Evolutionary conservation across 2,113 vertebrate genomes (phyloP).

Genomic region (Amphilophus citrinellus): DNA sequence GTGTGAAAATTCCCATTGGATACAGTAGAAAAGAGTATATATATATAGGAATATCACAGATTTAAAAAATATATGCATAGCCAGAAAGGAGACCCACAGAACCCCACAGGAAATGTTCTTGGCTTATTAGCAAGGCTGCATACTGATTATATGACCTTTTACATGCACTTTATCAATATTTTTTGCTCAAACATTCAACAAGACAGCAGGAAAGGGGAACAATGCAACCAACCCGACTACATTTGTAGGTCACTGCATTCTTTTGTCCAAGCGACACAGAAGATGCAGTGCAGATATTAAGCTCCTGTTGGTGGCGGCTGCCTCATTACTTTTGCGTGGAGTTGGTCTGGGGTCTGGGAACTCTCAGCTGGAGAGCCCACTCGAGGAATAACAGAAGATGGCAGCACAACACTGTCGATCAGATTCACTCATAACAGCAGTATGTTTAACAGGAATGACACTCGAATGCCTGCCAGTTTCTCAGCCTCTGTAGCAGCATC

Average conservation of each 20-base stretch:
- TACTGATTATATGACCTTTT: constrained; percentile 28
- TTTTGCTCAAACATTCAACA: constrained; percentile 16
- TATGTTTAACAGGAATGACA: not conserved
- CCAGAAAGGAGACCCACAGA: constrained; percentile 49
- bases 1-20: constrained; percentile 56
- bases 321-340: not conserved
- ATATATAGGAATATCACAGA: constrained; percentile 57
- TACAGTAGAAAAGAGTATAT: constrained; percentile 72
- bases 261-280: constrained; percentile 32
- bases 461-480: constrained; percentile 4
- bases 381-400: not conserved
- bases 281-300: not conserved
- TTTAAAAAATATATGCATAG: constrained; percentile 74
- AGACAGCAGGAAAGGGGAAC: not conserved
- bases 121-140: constrained; percentile 38
- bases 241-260: constrained; percentile 18
- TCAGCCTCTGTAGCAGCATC: constrained; percentile 26
- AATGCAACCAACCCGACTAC: not conserved
- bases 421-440: not conserved
- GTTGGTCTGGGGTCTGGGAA: constrained; percentile 23
- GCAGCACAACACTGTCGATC: not conserved
- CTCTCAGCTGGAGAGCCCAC: not conserved
- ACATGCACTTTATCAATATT: constrained; percentile 24
- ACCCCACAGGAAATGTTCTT: constrained; percentile 47
- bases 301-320: not conserved